Percentiles rank a stretch among this genome's conserved stretches.
Conservation (phyloP, 1,140 invertebrate genomes). For the Drosophila ercepeae region DNA sequence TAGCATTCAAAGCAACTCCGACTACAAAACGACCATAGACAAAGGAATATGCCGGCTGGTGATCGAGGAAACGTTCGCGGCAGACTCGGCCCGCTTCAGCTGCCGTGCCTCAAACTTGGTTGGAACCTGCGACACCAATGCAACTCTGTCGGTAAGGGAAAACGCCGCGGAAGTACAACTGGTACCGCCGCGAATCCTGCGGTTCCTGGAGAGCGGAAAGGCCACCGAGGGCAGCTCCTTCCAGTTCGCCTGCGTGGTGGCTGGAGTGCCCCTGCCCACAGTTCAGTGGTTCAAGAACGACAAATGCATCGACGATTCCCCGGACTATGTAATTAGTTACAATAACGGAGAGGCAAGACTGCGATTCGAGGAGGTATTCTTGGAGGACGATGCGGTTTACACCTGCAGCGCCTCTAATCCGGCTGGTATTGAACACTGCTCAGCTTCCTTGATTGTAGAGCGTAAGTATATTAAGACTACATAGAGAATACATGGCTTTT, state of each 20-base stretch:
- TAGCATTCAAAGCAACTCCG: constrained; percentile 85
- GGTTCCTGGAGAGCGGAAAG: constrained; percentile 86
- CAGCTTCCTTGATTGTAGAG: constrained; percentile 91
- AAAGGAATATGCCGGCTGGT: constrained; percentile 90
- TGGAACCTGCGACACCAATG: constrained; percentile 89
- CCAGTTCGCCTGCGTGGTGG: constrained; percentile 89
- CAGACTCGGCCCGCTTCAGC: constrained; percentile 88
- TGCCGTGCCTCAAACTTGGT: constrained; percentile 89
- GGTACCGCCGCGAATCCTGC: constrained; percentile 87
- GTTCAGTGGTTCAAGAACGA: constrained; percentile 91
- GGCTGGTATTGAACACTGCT: constrained; percentile 89
- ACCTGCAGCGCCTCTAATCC: constrained; percentile 89
- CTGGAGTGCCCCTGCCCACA: constrained; percentile 90
- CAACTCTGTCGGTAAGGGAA: constrained; percentile 91
- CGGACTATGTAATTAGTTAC: constrained; percentile 87
- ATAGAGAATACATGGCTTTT: too few relatives aligned
- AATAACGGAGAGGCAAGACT: constrained; percentile 90
- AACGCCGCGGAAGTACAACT: constrained; percentile 85
- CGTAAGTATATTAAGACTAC: constrained; percentile 83
- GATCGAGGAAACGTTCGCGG: constrained; percentile 87
- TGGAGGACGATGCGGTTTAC: constrained; percentile 88
- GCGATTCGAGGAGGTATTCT: constrained; percentile 87
- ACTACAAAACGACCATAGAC: constrained; percentile 87
- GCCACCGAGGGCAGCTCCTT: constrained; percentile 88
- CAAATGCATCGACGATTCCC: constrained; percentile 86